These are phyloP conservation scores for Geopemphigus sp. DNA, from an alignment of 1,140 invertebrate species.

Conservation along the genomic window DNA sequence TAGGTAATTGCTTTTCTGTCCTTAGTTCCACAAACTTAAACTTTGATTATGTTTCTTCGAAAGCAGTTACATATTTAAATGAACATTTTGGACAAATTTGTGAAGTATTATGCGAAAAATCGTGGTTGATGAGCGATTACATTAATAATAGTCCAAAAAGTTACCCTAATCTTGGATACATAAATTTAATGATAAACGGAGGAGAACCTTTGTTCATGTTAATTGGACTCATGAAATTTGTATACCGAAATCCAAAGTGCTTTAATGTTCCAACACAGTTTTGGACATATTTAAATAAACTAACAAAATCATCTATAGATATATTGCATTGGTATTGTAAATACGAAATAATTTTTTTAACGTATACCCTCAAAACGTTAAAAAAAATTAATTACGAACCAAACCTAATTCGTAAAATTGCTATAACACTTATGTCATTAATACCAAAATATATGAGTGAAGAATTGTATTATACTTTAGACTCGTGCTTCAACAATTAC, in stretches of 20 bases:
- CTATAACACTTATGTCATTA: conserved; percentile 18
- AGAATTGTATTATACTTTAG: not conserved
- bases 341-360: conserved; percentile 30
- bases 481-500: not conserved
- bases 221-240: conserved; percentile 41
- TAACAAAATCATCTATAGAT: conserved; percentile 33
- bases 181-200: conserved; percentile 10
- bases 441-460: conserved; percentile 22
- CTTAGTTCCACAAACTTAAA: conserved; percentile 28
- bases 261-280: conserved; percentile 30
- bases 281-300: conserved; percentile 31
- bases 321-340: conserved; percentile 32
- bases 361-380: not conserved
- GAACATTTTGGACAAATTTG: conserved; percentile 36
- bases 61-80: conserved; percentile 23
- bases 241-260: not conserved
- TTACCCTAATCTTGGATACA: conserved; percentile 34
- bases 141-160: conserved; percentile 37
- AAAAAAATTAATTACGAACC: not conserved
- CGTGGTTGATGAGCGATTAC: conserved; percentile 41
- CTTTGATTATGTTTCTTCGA: conserved; percentile 8
- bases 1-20: conserved; percentile 35
- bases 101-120: conserved; percentile 22
- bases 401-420: not conserved
- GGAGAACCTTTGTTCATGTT: conserved; percentile 39